Percentiles rank a stretch among this genome's conserved stretches.
Conservation (phyloP, 2,113 vertebrate genomes). For the Peromyscus polionotus region DNA sequence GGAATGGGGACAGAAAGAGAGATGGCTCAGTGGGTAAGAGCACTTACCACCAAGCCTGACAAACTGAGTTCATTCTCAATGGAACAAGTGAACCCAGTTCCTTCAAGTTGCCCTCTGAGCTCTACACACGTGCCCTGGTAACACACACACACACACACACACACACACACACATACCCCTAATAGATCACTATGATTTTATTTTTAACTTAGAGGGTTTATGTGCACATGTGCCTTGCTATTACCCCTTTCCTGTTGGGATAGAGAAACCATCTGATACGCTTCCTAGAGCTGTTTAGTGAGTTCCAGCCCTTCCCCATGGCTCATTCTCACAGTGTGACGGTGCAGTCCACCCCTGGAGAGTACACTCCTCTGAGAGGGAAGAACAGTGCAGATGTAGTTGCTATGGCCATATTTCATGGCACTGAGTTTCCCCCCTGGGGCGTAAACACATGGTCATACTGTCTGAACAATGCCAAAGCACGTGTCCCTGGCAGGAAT, state of each 20-base stretch:
- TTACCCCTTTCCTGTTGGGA: neutral
- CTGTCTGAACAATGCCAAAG: conserved; percentile 15
- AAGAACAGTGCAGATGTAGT: conserved; percentile 14
- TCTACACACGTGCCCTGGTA: neutral
- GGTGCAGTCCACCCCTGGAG: neutral
- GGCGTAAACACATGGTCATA: conserved; percentile 6
- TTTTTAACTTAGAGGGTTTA: neutral
- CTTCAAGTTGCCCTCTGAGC: neutral
- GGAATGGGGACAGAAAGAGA: neutral
- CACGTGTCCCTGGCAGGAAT: conserved; percentile 36
- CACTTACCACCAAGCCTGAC: neutral
- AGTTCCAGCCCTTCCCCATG: neutral
- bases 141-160: neutral
- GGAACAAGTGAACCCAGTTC: too few relatives aligned
- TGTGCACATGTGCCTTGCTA: neutral
- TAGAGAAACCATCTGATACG: neutral
- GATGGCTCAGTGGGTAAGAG: neutral
- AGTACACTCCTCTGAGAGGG: conserved; percentile 44
- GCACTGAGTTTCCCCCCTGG: conserved; percentile 27
- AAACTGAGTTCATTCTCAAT: neutral
- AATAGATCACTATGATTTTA: neutral
- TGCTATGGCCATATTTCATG: conserved; percentile 68
- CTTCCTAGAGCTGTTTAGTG: neutral
- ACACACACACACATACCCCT: neutral
- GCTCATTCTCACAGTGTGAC: conserved; percentile 21